These are phyloP conservation scores for Aphelinus certus DNA, from an alignment of 1,140 invertebrate species.

Conservation along the genomic window DNA sequence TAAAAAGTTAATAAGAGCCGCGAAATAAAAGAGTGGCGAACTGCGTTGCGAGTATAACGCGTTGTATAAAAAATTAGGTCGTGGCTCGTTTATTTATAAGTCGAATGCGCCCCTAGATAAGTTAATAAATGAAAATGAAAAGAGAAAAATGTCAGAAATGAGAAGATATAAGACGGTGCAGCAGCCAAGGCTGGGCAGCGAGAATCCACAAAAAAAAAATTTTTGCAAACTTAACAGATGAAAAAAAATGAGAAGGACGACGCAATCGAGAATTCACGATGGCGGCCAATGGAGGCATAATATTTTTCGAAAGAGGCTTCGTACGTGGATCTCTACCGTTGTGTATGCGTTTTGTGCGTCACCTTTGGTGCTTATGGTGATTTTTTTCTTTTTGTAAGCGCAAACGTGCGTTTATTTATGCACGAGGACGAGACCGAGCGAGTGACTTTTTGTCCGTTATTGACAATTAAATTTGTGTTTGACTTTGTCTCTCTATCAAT, in stretches of 20 bases:
- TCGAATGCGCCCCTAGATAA: slow-evolving; percentile 50
- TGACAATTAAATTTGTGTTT: too few relatives aligned
- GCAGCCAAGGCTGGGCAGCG: not conserved
- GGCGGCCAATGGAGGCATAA: not conserved
- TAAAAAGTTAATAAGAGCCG: slow-evolving; percentile 22
- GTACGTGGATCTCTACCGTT: slow-evolving; percentile 4
- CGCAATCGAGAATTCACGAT: slow-evolving; percentile 9
- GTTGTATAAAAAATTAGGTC: slow-evolving; percentile 31
- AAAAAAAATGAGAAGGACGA: slow-evolving; percentile 18
- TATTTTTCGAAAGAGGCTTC: slow-evolving; percentile 1
- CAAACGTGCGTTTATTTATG: slow-evolving; percentile 27
- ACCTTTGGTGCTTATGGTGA: too few relatives aligned
- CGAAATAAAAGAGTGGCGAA: slow-evolving; percentile 6
- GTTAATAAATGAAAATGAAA: slow-evolving; percentile 44
- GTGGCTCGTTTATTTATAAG: slow-evolving; percentile 22
- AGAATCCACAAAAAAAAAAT: slow-evolving; percentile 24
- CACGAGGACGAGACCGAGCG: slow-evolving; percentile 20
- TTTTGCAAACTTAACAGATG: not conserved
- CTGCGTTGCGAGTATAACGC: slow-evolving; percentile 25
- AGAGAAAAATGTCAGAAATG: slow-evolving; percentile 44
- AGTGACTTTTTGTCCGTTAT: slow-evolving; percentile 30
- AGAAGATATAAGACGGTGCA: slow-evolving; percentile 31
- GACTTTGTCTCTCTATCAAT: not conserved
- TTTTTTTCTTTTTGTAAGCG: not conserved
- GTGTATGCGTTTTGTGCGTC: too few relatives aligned